These are phyloP conservation scores for Diaperis boleti DNA, from an alignment of 2,888 invertebrate genomes.

Conservation along the genomic window DNA sequence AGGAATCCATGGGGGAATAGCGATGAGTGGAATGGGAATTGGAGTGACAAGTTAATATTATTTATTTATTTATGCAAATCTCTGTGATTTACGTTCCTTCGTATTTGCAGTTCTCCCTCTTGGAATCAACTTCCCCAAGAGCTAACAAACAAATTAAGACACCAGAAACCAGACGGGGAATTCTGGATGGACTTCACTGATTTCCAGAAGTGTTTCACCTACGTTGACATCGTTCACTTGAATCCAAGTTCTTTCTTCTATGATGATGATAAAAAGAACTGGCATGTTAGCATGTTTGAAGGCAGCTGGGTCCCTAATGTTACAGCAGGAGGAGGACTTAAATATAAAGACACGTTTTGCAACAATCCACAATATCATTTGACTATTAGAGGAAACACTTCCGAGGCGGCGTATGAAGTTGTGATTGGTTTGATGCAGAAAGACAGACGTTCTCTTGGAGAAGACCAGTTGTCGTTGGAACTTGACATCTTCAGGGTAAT, in stretches of 20 bases:
- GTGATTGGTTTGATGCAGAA: conserved; percentile 96
- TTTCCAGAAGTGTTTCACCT: conserved; percentile 67
- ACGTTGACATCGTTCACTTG: conserved; percentile 71
- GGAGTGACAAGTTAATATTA: conserved; percentile 72
- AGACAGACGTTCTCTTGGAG: conserved; percentile 91
- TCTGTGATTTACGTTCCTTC: not conserved
- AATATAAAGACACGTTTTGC: conserved; percentile 32
- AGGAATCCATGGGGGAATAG: conserved; percentile 80
- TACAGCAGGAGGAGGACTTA: conserved; percentile 69
- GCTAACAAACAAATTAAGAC: conserved; percentile 64
- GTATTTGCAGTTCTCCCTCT: conserved; percentile 41
- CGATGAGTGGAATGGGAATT: conserved; percentile 79
- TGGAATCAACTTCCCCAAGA: conserved; percentile 56
- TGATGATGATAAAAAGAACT: conserved; percentile 54
- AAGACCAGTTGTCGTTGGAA: conserved; percentile 92
- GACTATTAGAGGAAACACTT: conserved; percentile 77
- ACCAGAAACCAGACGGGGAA: conserved; percentile 71
- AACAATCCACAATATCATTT: conserved; percentile 90
- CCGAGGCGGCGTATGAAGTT: conserved; percentile 85
- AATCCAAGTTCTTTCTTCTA: conserved; percentile 67
- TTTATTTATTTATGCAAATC: too few species aligned
- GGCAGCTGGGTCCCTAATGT: conserved; percentile 69
- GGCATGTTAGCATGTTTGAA: conserved; percentile 68
- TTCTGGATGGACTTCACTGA: conserved; percentile 72
- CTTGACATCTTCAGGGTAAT: conserved; percentile 89